These are phyloP conservation scores for Ciconia maguari DNA, from an alignment of 2,113 vertebrate species.

Conservation along the genomic window DNA sequence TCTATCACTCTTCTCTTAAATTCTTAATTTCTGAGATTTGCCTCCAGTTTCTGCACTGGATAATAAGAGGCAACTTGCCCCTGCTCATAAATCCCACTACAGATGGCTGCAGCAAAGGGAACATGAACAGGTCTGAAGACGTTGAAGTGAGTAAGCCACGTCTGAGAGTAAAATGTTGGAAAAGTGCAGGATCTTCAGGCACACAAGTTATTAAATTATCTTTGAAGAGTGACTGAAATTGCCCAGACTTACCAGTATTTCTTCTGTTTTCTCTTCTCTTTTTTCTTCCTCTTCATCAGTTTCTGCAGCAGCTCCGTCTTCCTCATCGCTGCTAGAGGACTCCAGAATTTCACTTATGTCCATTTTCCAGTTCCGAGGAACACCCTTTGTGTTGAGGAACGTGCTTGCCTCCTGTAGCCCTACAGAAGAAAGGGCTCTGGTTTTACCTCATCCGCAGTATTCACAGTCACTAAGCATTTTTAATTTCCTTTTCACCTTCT, in stretches of 20 bases:
- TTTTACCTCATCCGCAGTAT: neutral
- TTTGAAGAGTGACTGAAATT: neutral
- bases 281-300: slow-evolving; percentile 81
- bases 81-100: neutral
- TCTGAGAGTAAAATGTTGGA: accelerated
- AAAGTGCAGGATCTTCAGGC: neutral
- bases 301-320: slow-evolving; percentile 82
- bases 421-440: slow-evolving; percentile 53
- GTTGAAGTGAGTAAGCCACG: neutral
- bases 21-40: neutral
- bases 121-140: neutral
- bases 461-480: neutral
- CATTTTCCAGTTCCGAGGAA: slow-evolving; percentile 94
- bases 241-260: slow-evolving; percentile 64
- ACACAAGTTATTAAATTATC: neutral
- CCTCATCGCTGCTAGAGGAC: slow-evolving; percentile 92
- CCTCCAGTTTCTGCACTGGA: neutral
- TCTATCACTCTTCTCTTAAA: neutral
- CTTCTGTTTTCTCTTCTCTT: slow-evolving; percentile 78
- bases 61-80: neutral
- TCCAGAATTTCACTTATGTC: slow-evolving; percentile 97
- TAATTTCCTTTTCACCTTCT: neutral
- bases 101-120: neutral
- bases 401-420: slow-evolving; percentile 82
- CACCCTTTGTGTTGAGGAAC: slow-evolving; percentile 77